Conservation (phyloP, 2,888 invertebrate species). For the Deladenus siricidicola region DNA sequence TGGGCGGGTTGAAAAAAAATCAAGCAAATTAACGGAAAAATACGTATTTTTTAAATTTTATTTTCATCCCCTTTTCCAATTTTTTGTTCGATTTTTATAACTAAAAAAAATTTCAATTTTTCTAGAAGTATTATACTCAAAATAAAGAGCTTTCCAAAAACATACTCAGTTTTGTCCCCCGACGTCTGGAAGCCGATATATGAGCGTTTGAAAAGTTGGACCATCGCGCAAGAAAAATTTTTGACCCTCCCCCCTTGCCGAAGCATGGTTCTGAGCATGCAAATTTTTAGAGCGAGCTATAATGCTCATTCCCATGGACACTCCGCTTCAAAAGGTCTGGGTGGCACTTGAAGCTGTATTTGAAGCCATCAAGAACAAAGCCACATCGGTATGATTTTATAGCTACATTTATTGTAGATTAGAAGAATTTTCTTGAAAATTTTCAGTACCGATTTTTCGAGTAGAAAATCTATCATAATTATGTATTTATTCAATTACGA, state of each 20-base stretch:
- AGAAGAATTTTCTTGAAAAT: not conserved
- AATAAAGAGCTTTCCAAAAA: not conserved
- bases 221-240: no score
- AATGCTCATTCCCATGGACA: slow-evolving; percentile 71
- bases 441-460: no score
- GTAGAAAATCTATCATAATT: no score
- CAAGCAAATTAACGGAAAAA: no score
- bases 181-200: not conserved
- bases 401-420: not conserved
- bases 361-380: slow-evolving; percentile 66
- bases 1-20: no score
- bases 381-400: slow-evolving; percentile 13
- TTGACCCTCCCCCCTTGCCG: not conserved
- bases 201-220: not conserved
- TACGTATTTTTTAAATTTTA: no score
- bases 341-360: slow-evolving; percentile 65
- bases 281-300: slow-evolving; percentile 59
- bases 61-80: no score
- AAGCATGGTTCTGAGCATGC: not conserved
- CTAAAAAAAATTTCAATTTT: no score
- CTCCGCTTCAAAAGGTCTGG: slow-evolving; percentile 67
- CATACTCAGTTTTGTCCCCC: no score
- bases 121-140: no score
- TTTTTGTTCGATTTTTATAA: no score
- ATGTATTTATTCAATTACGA: no score